A percentile compares a stretch with the other conserved stretches of the same genome.
Evolutionary conservation across 2,113 vertebrate species (phyloP).

Genomic region (Pipa parva): DNA sequence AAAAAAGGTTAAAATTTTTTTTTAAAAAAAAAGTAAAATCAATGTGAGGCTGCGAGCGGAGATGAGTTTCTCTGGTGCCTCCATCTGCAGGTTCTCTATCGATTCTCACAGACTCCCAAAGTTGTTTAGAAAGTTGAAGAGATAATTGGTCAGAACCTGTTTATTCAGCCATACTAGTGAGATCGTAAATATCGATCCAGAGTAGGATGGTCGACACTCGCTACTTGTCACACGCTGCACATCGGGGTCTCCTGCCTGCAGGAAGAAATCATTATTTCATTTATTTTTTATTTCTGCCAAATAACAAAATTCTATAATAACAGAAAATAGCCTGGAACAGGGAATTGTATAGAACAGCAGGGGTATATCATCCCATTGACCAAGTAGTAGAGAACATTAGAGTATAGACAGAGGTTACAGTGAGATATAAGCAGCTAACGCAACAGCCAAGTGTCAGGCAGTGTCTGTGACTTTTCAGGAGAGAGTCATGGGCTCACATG

Average conservation of each 20-base stretch:
- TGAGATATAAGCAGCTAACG: too few relatives aligned
- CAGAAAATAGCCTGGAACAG: too few relatives aligned
- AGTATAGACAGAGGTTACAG: too few relatives aligned
- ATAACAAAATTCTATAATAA: too few relatives aligned
- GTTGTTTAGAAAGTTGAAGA: slow-evolving; percentile 39
- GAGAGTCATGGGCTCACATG: too few relatives aligned
- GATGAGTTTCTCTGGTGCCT: slow-evolving; percentile 34
- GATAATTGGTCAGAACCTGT: slow-evolving; percentile 37
- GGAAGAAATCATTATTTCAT: slow-evolving; percentile 11
- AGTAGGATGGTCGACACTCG: slow-evolving; percentile 12
- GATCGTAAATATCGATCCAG: slow-evolving; percentile 26
- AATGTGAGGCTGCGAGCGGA: slow-evolving; percentile 4
- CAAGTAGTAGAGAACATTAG: too few relatives aligned
- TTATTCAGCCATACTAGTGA: slow-evolving; percentile 16
- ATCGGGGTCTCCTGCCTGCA: neutral
- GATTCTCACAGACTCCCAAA: slow-evolving; percentile 28
- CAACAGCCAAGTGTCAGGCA: too few relatives aligned
- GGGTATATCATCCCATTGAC: too few relatives aligned
- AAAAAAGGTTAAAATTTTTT: slow-evolving; percentile 9
- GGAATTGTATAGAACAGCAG: neutral
- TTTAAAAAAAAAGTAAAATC: slow-evolving; percentile 17
- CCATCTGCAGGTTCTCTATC: slow-evolving; percentile 14
- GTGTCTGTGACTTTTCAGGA: too few relatives aligned
- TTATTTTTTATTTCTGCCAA: slow-evolving; percentile 20
- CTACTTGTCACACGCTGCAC: slow-evolving; percentile 16